Evolutionary conservation across 2,113 vertebrate genomes (phyloP), one percentile per base, ranked within the genome.

Genomic region (Perca schrenkii): DNA sequence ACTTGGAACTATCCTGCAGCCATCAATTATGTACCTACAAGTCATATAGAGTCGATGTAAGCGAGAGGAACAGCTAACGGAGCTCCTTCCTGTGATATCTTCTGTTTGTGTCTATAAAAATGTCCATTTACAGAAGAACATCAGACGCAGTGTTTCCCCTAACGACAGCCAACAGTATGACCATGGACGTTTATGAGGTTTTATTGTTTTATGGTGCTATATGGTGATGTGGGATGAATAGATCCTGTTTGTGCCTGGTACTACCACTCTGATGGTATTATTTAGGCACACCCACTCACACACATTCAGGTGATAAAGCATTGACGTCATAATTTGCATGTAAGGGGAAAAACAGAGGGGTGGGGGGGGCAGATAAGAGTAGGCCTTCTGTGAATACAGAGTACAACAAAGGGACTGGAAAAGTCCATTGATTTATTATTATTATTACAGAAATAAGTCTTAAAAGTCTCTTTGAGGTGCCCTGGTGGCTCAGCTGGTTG

Each of bases 181-280:
- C 16, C 10, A 53, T 46, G 40, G n/a, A 19, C 1, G 5, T 52
- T 74, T 62, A 74, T 74, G 71, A 34, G 6, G 17, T 14, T 73
- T 47, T 31, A 60, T 47, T 19, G n/a, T 17, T 17, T 5, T 70
- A 21, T 15, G 1, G 11, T 3, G n/a, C 4, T 72, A 47, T 47
- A 72, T 28, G 22, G 36, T 3, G 56, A 61, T 7, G 40, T 73
- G n/a, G 8, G 11, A 46, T 68, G 16, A 49, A 21, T 15, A 12
- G 11, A 6, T 31, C 22, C 43, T 21, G 11, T 73, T n/a, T 34
- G 70, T 62, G 14, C 72, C 72, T 63, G 58, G 72, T 36, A 74
- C 58, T 62, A 16, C 25, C 71, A 61, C 71, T 74, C 40, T 61
- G 56, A 61, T 10, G 22, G 28, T 3, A 54, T n/a, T 40, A 21